Base-by-base conservation (phyloP, 2,113 vertebrate genomes). In the Sceloporus undulatus region DNA sequence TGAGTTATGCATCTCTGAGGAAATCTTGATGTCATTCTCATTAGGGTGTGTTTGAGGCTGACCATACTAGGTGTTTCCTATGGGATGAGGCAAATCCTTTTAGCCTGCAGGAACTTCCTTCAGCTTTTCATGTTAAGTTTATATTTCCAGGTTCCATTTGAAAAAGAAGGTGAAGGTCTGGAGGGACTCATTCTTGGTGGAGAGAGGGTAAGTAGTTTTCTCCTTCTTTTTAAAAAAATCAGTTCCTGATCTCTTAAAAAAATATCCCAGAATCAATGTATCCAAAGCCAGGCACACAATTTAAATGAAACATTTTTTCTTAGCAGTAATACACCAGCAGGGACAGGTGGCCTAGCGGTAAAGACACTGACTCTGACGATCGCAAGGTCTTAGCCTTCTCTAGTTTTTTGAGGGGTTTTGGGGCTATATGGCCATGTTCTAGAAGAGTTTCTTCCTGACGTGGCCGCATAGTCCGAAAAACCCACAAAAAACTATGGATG, bases 121-220 rank as follows among this genome's bases (percentile, higher is more conserved):
- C 90, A 71, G n/a, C 91, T 76, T 62, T 93, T 91, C 92, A 56
- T 48, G 25, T 71, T 76, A 92, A 85, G 38, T 29, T 75, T 89
- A 16, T 38, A 89, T 85, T 90, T 86, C 85, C 86, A 99, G 99
- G 96, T 99, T 99, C 92, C 98, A 99, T 94, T 91, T 98, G 88
- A 98, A 98, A 95, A 98, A 97, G 95, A 99, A 98, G 95, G 93
- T 95, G 81, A 98, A 98, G 93, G 94, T 97, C 48, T 99, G 99
- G 99, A 97, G 99, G 91, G 98, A 99, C 90, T 99, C 98, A 0
- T 99, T 99, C 94, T 96, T 99, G 79, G 98, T 99, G 87, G 99
- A 99, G 95, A 97, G 98, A 96, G 99, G 99, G 99, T 99, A 95
- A 96, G 96, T 0, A 80, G 66, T 9, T 84, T 68, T 92, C 80